Conservation (phyloP, 2,888 invertebrate species). For the Torymus aiolomorphi region DNA sequence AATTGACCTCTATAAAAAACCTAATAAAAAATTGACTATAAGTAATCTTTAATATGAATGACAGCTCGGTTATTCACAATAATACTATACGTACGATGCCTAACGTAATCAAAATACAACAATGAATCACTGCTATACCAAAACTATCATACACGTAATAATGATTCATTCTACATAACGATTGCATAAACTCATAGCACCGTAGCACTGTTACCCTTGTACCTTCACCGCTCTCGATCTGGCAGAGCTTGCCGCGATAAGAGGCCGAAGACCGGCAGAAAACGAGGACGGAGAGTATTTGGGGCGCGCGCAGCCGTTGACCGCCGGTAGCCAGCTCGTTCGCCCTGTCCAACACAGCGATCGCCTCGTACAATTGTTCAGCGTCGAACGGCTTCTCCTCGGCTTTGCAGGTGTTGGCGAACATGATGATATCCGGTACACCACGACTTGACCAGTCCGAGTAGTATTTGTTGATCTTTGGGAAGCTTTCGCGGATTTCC, state of each 20-base stretch:
- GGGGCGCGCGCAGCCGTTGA: slow-evolving; percentile 62
- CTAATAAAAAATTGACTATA: no score
- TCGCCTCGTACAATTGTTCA: slow-evolving; percentile 44
- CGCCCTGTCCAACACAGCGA: slow-evolving; percentile 57
- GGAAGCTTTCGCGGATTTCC: slow-evolving; percentile 36
- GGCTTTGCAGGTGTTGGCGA: slow-evolving; percentile 42
- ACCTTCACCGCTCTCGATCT: slow-evolving; percentile 73
- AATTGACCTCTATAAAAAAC: no score
- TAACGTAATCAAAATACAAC: no score
- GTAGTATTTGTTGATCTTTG: slow-evolving; percentile 17
- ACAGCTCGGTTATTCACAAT: no score
- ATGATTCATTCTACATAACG: no score
- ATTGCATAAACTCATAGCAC: no score
- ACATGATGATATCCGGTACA: slow-evolving; percentile 39
- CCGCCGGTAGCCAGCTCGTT: slow-evolving; percentile 56
- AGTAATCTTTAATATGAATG: no score
- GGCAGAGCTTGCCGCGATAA: slow-evolving; percentile 60
- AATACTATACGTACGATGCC: no score
- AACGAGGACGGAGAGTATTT: slow-evolving; percentile 63
- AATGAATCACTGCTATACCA: no score
- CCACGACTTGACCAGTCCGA: slow-evolving; percentile 21
- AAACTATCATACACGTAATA: no score
- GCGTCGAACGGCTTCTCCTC: slow-evolving; percentile 39
- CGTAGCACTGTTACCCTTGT: background rate
- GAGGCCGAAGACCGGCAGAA: slow-evolving; percentile 58